Evolutionary conservation across 2,113 vertebrate genomes (phyloP).

Genomic region (Paedocypris sp.): DNA sequence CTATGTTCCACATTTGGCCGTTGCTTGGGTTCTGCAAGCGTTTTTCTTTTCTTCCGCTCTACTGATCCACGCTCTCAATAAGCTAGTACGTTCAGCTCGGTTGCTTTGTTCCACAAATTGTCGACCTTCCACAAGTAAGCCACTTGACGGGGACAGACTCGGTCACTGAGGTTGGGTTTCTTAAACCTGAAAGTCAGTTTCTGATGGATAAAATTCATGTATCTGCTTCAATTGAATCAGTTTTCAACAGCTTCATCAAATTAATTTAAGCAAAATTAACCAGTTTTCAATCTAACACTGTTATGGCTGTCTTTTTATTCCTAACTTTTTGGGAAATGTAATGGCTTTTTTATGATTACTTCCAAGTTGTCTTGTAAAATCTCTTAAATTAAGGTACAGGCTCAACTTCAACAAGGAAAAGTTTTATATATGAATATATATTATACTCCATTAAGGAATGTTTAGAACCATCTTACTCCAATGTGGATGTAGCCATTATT

Average conservation of each 20-base stretch:
- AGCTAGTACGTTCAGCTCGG: background rate
- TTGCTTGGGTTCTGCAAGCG: conserved; percentile 8
- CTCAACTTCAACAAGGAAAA: conserved; percentile 69
- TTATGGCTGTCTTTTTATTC: conserved; percentile 67
- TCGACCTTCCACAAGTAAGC: background rate
- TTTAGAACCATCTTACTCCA: conserved; percentile 78
- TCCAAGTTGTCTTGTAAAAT: conserved; percentile 63
- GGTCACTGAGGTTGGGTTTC: conserved; percentile 28
- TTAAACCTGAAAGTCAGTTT: no score
- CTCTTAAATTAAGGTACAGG: conserved; percentile 77
- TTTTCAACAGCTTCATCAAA: conserved; percentile 49
- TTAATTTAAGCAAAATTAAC: conserved; percentile 42
- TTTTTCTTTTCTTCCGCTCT: background rate
- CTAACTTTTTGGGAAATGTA: conserved; percentile 59
- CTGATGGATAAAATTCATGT: conserved; percentile 40
- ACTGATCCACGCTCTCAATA: conserved; percentile 27
- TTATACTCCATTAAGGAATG: conserved; percentile 83
- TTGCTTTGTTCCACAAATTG: conserved; percentile 23
- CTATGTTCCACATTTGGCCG: conserved; percentile 27
- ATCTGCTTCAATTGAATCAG: conserved; percentile 35
- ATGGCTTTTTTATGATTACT: conserved; percentile 66
- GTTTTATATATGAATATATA: conserved; percentile 74
- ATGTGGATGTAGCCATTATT: conserved; percentile 78
- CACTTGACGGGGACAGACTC: no score
- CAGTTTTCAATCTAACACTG: conserved; percentile 56